These are phyloP conservation scores for Chinchilla lanigera DNA, from an alignment of 2,113 vertebrate species.

Conservation along the genomic window DNA sequence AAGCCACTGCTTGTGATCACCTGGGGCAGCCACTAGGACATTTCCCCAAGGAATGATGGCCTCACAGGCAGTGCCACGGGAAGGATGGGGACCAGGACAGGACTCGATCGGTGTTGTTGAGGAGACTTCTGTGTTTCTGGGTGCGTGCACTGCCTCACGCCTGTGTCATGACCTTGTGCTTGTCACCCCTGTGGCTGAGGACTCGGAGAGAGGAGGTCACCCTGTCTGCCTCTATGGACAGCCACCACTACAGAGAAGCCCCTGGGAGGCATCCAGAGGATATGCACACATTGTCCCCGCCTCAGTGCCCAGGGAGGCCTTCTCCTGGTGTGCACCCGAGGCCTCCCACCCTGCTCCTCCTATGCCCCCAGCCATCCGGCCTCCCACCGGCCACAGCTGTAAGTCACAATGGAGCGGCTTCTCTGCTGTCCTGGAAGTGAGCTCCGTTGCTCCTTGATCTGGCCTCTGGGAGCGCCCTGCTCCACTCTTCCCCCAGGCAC, in stretches of 20 bases:
- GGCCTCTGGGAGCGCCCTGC: no score
- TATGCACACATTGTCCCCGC: neutral
- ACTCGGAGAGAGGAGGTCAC: accelerated
- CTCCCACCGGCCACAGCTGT: accelerated
- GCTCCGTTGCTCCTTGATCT: neutral
- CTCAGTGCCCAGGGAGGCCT: neutral
- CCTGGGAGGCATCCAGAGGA: neutral
- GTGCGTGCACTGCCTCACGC: accelerated
- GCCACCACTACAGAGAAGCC: neutral
- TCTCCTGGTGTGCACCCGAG: neutral
- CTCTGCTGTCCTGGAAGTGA: no score
- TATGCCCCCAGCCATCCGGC: no score
- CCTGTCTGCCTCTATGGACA: neutral
- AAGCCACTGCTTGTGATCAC: neutral
- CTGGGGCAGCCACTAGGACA: no score
- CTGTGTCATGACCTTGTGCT: accelerated
- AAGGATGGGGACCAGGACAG: neutral
- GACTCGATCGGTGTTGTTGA: accelerated
- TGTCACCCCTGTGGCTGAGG: neutral
- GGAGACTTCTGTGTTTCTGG: accelerated
- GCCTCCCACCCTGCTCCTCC: neutral
- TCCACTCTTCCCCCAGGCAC: neutral
- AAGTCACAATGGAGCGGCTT: neutral
- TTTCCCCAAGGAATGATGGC: neutral
- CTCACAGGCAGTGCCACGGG: accelerated